Conservation (phyloP, 2,113 vertebrate genomes). For the Lycaon pictus region DNA sequence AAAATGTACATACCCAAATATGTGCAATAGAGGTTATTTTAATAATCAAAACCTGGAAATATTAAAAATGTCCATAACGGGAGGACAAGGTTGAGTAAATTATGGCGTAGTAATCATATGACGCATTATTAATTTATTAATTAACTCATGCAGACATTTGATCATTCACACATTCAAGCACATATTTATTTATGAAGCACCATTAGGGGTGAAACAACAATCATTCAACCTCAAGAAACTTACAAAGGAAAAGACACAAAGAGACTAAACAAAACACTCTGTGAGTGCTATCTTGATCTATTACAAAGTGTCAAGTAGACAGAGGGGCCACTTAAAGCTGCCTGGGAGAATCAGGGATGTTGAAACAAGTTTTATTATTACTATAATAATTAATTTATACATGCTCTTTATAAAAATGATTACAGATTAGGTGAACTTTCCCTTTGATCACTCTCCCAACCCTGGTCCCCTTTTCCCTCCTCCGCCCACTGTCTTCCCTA, state of each 20-base stretch:
- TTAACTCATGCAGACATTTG: background rate
- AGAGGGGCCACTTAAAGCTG: background rate
- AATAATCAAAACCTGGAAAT: constrained; percentile 56
- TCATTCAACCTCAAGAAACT: constrained; percentile 19
- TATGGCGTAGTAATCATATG: background rate
- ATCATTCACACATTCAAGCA: constrained; percentile 8
- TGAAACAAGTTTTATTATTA: background rate
- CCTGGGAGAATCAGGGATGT: background rate
- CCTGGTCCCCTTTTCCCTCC: background rate
- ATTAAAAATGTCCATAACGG: constrained; percentile 33
- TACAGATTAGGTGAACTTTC: background rate
- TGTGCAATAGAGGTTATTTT: background rate
- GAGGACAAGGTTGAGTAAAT: background rate
- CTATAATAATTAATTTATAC: background rate
- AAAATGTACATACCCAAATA: background rate
- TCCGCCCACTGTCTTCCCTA: background rate
- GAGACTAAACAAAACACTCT: background rate
- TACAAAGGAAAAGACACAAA: constrained; percentile 29
- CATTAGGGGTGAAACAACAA: background rate
- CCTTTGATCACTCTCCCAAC: background rate
- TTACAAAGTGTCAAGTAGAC: background rate
- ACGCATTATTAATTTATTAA: constrained; percentile 35
- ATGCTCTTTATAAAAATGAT: background rate
- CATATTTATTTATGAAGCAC: background rate
- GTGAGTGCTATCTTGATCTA: background rate